Percentiles rank a stretch among this genome's conserved stretches.
phyloP scores from a whole-genome alignment of 2,888 invertebrate species.

The Lepidochitona cinerea region DNA sequence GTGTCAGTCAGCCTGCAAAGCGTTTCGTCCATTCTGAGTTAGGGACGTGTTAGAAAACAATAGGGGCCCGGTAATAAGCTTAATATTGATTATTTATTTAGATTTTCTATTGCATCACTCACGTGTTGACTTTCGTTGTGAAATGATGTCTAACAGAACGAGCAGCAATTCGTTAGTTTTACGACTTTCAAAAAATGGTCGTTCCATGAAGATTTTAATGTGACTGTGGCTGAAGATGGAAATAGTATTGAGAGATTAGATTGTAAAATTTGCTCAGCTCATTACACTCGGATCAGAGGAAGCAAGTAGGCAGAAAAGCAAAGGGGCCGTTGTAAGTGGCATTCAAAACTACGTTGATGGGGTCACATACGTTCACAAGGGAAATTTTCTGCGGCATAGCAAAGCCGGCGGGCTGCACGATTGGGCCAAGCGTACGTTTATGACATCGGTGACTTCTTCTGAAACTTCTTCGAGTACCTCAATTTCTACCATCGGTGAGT shows the following conservation, averaged over 20 bases:
- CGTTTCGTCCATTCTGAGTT: too few relatives aligned
- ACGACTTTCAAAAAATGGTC: not conserved
- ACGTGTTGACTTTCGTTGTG: too few relatives aligned
- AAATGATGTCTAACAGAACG: too few relatives aligned
- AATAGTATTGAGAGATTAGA: not conserved
- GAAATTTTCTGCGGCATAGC: not conserved
- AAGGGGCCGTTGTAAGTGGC: not conserved
- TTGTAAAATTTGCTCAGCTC: not conserved
- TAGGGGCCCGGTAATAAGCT: too few relatives aligned
- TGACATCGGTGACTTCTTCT: not conserved
- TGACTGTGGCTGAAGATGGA: not conserved
- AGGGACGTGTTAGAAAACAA: too few relatives aligned
- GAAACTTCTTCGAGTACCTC: not conserved
- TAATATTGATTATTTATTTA: too few relatives aligned
- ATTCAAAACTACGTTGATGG: not conserved
- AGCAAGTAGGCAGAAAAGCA: not conserved
- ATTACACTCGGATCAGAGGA: not conserved
- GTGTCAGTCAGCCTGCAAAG: too few relatives aligned
- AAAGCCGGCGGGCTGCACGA: not conserved
- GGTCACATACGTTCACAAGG: not conserved
- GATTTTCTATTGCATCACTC: too few relatives aligned
- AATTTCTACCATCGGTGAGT: not conserved
- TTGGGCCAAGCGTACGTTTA: not conserved
- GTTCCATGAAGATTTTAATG: not conserved
- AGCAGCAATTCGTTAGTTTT: not conserved